Evolutionary conservation across 2,797 vertebrate species (phyloP).

Genomic region (Kryptolebias ocellatus): DNA sequence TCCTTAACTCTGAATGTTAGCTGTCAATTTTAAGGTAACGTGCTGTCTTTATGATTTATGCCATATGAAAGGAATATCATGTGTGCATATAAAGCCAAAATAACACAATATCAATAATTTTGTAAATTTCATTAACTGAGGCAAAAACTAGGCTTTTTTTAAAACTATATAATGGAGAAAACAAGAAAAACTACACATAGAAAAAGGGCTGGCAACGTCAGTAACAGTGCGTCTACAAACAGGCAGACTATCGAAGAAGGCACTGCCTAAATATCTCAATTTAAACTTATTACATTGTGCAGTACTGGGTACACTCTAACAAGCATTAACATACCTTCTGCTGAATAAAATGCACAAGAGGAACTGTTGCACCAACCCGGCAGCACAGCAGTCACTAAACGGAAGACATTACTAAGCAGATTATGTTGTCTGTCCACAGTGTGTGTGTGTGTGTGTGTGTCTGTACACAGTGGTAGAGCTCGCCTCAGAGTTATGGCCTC

Average conservation of each 20-base stretch:
- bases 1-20: slow-evolving; percentile 19
- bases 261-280: no score
- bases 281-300: no score
- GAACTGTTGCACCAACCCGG: slow-evolving; percentile 51
- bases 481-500: slow-evolving; percentile 63
- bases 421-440: slow-evolving; percentile 60
- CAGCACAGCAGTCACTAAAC: slow-evolving; percentile 73
- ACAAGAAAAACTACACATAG: no score
- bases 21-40: neutral
- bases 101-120: neutral
- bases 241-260: neutral
- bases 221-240: neutral
- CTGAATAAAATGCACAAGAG: slow-evolving; percentile 6
- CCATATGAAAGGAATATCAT: neutral
- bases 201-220: neutral
- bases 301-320: slow-evolving; percentile 7
- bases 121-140: no score
- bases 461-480: slow-evolving; percentile 33
- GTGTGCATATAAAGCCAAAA: neutral
- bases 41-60: neutral
- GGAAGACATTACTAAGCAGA: slow-evolving; percentile 75
- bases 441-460: slow-evolving; percentile 5
- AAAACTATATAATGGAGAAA: no score
- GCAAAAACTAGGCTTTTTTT: no score
- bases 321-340: neutral